phyloP scores from a whole-genome alignment of 2,113 vertebrate species.

The Leuciscus idus region DNA sequence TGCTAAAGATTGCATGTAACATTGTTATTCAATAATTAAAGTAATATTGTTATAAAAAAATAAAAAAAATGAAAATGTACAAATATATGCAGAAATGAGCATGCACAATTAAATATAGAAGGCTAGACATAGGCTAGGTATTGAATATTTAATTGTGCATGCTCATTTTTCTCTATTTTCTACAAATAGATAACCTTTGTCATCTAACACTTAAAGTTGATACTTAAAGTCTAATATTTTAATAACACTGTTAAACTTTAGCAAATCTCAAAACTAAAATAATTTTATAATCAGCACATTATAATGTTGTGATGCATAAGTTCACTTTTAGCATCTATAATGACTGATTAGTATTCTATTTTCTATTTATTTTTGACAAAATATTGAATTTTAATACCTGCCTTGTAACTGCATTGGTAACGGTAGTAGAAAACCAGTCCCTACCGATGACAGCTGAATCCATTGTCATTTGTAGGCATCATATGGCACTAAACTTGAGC shows the following conservation, averaged over 20 bases:
- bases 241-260: neutral
- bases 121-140: neutral
- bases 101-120: neutral
- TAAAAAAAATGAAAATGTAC: too few species aligned
- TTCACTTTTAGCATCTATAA: too few species aligned
- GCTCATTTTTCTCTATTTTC: neutral
- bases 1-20: too few species aligned
- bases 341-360: too few species aligned
- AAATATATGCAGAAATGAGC: neutral
- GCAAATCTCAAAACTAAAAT: too few species aligned
- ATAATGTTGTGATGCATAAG: too few species aligned
- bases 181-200: neutral
- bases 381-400: too few species aligned
- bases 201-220: neutral
- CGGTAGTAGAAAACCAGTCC: neutral
- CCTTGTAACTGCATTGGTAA: too few species aligned
- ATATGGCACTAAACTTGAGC: slow-evolving; percentile 3
- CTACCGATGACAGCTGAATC: neutral
- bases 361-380: too few species aligned
- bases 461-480: slow-evolving; percentile 3
- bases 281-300: too few species aligned
- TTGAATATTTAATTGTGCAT: neutral
- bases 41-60: too few species aligned
- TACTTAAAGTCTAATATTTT: neutral
- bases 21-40: too few species aligned